Base-by-base conservation (phyloP, 2,797 vertebrate genomes). In the Emydoidea blandingii region DNA sequence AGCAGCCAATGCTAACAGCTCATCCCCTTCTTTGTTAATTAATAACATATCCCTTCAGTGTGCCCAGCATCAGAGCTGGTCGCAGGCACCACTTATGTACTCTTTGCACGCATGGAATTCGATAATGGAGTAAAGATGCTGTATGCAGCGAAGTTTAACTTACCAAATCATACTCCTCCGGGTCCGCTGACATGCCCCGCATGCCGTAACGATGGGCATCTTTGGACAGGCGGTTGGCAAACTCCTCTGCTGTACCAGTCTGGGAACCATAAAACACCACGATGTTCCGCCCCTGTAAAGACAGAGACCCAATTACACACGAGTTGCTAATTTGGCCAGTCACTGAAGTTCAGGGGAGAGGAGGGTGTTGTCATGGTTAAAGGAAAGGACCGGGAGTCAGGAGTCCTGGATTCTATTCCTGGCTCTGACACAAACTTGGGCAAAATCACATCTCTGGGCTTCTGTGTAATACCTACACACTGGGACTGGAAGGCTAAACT, bases 181-280 rank as follows among this genome's bases (percentile, higher is more conserved):
- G 99, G 97, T 99, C 99, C 0, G 99, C 99, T 3, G 98, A 97
- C 99, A 99, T 99, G 96, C 99, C 99, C 94, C 99, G 99, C 98
- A 99, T 99, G 89, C 99, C 99, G 0, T 99, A 99, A 88, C 99
- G 99, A 95, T 99, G 99, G 87, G 99, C 99, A 0, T 99, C 99
- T 98, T 99, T 99, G 92, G 99, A 98, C 23, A 99, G 97, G 31
- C 99, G 98, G 97, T 99, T 99, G 88, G 99, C 98, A 97, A 99
- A 99, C 95, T 99, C 99, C 97, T 99, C 99, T 0, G 96, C 99
- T 1, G 99, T 99, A 62, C 99, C 99, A 1, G 99, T 99, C 98
- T 99, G 99, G 56, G 99, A 99, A 57, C 99, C 99, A 0, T 99
- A 99, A 98, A 99, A 99, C 83, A 99, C 99, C 47, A 99, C 98